A percentile compares a stretch with the other conserved stretches of the same genome.
Evolutionary conservation across 2,888 invertebrate genomes (phyloP).

Genomic region (Lottia gigantea): DNA sequence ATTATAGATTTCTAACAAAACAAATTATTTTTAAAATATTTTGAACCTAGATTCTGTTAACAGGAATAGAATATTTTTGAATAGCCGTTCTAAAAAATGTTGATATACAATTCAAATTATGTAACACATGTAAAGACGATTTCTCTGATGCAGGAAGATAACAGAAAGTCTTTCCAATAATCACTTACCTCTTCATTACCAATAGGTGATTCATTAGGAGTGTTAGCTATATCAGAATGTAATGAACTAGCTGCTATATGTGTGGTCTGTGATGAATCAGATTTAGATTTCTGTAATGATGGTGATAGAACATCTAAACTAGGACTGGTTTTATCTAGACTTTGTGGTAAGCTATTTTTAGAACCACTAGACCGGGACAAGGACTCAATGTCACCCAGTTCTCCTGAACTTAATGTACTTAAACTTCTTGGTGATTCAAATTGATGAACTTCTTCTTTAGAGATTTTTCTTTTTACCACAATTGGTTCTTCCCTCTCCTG

Average conservation of each 20-base stretch:
- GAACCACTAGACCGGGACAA: conserved; percentile 38
- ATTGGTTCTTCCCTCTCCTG: conserved; percentile 23
- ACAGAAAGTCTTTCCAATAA: no score
- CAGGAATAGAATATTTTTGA: no score
- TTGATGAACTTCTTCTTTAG: conserved; percentile 17
- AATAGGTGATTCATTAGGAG: conserved; percentile 3
- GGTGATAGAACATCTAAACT: conserved; percentile 17
- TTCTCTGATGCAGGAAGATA: neutral
- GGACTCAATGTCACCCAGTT: conserved; percentile 53
- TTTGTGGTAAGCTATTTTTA: conserved; percentile 12
- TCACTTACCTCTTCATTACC: neutral
- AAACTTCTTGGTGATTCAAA: conserved; percentile 46
- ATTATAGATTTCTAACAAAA: neutral
- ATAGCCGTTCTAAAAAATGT: no score
- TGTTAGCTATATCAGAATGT: neutral
- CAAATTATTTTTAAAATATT: neutral
- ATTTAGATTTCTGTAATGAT: conserved; percentile 2
- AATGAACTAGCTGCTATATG: no score
- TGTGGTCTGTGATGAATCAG: neutral
- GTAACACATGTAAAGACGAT: neutral
- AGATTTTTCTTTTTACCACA: conserved; percentile 16
- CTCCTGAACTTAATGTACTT: conserved; percentile 55
- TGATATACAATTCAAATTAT: no score
- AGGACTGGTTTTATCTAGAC: conserved; percentile 16
- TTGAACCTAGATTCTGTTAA: neutral